These are phyloP conservation scores for Sebastes variabilis DNA, from an alignment of 2,797 vertebrate species.

Conservation along the genomic window DNA sequence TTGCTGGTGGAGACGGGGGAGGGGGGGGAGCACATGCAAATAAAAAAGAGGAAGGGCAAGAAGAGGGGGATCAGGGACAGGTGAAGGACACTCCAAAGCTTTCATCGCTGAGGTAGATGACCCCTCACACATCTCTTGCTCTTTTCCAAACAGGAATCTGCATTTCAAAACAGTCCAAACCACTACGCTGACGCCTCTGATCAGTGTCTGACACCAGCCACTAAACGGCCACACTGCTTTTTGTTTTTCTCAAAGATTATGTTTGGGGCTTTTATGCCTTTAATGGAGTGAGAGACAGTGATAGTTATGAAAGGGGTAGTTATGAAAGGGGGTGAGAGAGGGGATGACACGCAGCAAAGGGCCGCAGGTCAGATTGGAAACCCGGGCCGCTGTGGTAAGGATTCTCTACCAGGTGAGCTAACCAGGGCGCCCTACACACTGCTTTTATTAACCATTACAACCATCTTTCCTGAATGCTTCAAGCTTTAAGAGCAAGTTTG, in stretches of 20 bases:
- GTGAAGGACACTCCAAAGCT: constrained; percentile 40
- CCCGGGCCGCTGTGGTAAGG: neutral
- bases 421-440: neutral
- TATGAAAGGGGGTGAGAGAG: neutral
- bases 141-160: neutral
- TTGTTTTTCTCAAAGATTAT: neutral
- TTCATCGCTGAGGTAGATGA: neutral
- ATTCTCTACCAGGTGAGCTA: neutral
- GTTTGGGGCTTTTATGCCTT: too few species aligned
- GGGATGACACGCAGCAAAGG: neutral
- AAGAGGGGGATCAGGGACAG: neutral
- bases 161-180: neutral
- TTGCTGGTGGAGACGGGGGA: neutral
- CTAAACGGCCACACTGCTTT: neutral
- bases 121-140: neutral
- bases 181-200: neutral
- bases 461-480: neutral
- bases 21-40: neutral
- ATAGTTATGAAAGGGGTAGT: neutral
- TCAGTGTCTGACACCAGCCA: neutral
- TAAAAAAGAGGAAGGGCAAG: neutral
- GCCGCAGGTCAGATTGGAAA: neutral
- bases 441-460: neutral
- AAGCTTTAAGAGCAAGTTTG: neutral
- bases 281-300: too few species aligned